Conservation (phyloP, 2,888 invertebrate species). For the Aphelenchoides bicaudatus region DNA sequence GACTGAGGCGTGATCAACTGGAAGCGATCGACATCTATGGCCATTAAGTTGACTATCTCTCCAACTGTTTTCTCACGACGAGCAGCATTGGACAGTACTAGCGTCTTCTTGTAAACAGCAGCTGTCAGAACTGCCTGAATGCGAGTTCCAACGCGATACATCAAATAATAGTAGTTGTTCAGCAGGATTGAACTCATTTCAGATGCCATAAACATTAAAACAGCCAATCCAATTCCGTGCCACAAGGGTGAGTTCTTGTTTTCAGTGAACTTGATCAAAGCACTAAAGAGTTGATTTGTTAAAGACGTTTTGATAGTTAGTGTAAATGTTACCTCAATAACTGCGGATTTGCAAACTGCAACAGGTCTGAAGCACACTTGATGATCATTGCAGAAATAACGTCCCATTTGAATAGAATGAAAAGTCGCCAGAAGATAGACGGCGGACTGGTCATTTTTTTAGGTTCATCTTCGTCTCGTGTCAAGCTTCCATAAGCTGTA, state of each 20-base stretch:
- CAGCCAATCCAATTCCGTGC: slow-evolving; percentile 52
- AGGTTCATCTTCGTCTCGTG: neutral
- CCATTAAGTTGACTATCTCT: slow-evolving; percentile 66
- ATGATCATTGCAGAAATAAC: slow-evolving; percentile 51
- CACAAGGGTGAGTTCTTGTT: slow-evolving; percentile 49
- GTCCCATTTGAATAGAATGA: slow-evolving; percentile 52
- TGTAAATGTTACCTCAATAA: slow-evolving; percentile 44
- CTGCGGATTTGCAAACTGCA: slow-evolving; percentile 52
- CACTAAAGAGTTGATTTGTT: slow-evolving; percentile 33
- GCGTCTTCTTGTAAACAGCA: slow-evolving; percentile 61
- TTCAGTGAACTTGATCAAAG: slow-evolving; percentile 53
- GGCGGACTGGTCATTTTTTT: slow-evolving; percentile 22
- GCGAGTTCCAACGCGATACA: slow-evolving; percentile 58
- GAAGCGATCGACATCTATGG: slow-evolving; percentile 64
- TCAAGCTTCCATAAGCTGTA: neutral
- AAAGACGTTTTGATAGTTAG: neutral
- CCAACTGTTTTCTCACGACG: slow-evolving; percentile 64
- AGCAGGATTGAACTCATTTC: slow-evolving; percentile 54
- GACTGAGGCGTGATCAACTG: slow-evolving; percentile 60
- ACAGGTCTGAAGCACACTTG: slow-evolving; percentile 49
- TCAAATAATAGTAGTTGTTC: slow-evolving; percentile 56
- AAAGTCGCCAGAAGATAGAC: slow-evolving; percentile 48
- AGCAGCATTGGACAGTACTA: slow-evolving; percentile 63
- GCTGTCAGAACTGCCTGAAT: slow-evolving; percentile 54
- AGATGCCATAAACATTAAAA: slow-evolving; percentile 51